Evolutionary conservation across 1,140 invertebrate genomes (phyloP), one percentile per base, ranked within the genome.

Genomic region (Leptopilina clavipes): DNA sequence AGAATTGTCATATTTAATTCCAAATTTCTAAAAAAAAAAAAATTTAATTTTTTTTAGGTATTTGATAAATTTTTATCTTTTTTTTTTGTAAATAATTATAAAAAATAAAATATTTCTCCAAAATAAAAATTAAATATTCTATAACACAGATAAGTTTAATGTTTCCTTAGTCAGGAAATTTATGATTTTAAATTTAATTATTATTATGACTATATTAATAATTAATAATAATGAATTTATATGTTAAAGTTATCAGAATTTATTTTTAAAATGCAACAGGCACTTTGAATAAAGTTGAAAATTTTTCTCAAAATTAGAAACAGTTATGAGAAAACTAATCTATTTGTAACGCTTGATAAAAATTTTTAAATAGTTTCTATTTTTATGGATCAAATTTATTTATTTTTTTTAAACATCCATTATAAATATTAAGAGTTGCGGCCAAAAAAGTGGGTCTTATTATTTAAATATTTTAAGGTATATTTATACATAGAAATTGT

Each of bases 261-360:
- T 5, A 52, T n/a, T 52, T 52, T 52, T 12, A 52, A 52, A 52
- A 52, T 52, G 17, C n/a, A 17, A 52, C 17, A 52, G 48, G 48
- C 48, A 52, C 48, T 52, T 52, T n/a, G n/a, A 31, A 31, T 5
- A 17, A 17, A 52, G 3, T 52, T 17, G 14, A 14, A 45, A 45
- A 14, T 52, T 52, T 52, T n/a, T 52, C 17, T 17, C 6, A 3
- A 52, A 52, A 17, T 48, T 12, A 14, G 14, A 44, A 44, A 44
- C 3, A 48, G 9, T 14, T 14, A 14, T 14, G n/a, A 14, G 3
- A 48, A n/a, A n/a, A n/a, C n/a, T n/a, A n/a, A n/a, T n/a, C 3
- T 48, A 52, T 17, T 52, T 52, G n/a, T 52, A 52, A 52, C n/a
- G 48, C 48, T 52, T 52, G 48, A 52, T 52, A 52, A 52, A 45